Base-by-base conservation (phyloP, 1,140 invertebrate species). In the Lucilia cuprina region DNA sequence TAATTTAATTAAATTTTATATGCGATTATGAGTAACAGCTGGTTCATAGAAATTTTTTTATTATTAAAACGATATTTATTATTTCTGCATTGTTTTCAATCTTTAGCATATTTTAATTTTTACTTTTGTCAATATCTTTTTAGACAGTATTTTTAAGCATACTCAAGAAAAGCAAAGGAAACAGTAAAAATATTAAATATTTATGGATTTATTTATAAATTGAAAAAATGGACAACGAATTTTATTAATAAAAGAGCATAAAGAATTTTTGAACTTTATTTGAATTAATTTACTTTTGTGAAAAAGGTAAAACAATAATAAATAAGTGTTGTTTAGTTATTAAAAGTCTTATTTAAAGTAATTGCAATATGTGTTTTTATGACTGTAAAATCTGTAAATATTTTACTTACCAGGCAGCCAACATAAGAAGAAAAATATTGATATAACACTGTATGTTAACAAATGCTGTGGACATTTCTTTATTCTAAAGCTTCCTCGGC, bases 351-450 rank as follows among this genome's bases (percentile, higher is more conserved):
- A 30, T 30, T 30, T 30, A 30, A 30, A 30, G 3, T 30, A 2
- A 30, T 30, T 30, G 3, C 25, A 30, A 30, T 30, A 30, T 30
- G n/a, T 41, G 41, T 41, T 7, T 41, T 41, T 41, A 41, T n/a
- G 0, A 55, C 49, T 49, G 60, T n/a, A 25, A 70, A 21, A 19
- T 70, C 19, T 70, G 10, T 70, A 70, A 21, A 70, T 9, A 12
- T 21, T 70, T 70, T 70, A 80, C 77, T 80, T 80, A 80, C 77
- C 77, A 49, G 77, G 77, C 19, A 80, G 77, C 77, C 41, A 80
- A 80, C 77, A 80, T 50, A 80, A 25, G 13, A 49, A 47, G 41
- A 80, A 47, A 13, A 80, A 80, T 80, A 80, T 49, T 49, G 47
- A 21, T 80, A 80, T 47, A 19, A 80, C 19, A 19, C 77, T 80